These are phyloP conservation scores for Xerus inauris DNA, from an alignment of 2,113 vertebrate genomes.

Conservation along the genomic window DNA sequence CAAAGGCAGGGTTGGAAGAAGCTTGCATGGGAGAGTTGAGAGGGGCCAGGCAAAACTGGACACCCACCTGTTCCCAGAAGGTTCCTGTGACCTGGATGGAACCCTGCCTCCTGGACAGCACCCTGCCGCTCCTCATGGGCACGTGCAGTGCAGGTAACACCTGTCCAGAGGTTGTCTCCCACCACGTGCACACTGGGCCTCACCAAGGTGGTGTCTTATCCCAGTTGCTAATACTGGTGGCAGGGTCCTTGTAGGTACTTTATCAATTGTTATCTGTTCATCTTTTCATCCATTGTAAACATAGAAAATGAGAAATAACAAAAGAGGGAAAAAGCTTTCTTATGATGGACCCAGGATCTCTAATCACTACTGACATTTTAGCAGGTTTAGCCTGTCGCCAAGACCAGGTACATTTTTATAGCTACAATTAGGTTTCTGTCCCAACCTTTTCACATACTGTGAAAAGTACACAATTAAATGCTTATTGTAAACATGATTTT, in stretches of 20 bases:
- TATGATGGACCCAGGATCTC: neutral
- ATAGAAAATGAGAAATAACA: neutral
- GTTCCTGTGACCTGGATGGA: neutral
- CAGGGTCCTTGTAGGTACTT: no score
- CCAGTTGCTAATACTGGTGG: accelerated
- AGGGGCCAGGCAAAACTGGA: neutral
- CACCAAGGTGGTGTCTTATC: accelerated
- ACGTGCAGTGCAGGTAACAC: accelerated
- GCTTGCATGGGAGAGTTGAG: no score
- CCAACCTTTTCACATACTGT: neutral
- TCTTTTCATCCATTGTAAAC: neutral
- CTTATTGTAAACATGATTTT: neutral
- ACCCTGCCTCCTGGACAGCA: no score
- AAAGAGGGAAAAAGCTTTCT: neutral
- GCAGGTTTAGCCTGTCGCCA: neutral
- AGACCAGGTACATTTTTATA: neutral
- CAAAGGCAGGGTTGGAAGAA: neutral
- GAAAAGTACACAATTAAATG: neutral
- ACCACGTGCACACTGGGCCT: accelerated
- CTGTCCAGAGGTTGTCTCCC: no score
- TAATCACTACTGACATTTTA: neutral
- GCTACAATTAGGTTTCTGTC: neutral
- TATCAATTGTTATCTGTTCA: neutral
- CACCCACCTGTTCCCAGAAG: neutral
- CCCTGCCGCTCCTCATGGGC: accelerated